A percentile compares a stretch with the other conserved stretches of the same genome.
phyloP scores from a whole-genome alignment of 2,797 vertebrate genomes.

The Dermochelys coriacea region DNA sequence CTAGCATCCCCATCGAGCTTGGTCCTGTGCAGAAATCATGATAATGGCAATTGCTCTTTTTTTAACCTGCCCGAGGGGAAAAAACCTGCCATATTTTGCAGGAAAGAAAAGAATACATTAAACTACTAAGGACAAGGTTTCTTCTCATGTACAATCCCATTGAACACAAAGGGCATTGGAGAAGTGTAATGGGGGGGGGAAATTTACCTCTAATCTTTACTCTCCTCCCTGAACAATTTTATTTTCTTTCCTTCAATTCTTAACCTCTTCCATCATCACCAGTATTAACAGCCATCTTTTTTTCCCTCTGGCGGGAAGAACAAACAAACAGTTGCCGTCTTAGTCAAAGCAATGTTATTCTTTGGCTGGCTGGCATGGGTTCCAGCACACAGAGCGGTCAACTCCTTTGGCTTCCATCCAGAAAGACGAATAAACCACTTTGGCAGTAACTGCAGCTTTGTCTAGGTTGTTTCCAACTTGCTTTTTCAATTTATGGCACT shows the following conservation, averaged over 20 bases:
- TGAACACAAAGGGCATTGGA: neutral
- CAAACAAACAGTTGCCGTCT: conserved; percentile 75
- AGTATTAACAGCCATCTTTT: conserved; percentile 50
- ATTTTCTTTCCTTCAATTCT: conserved; percentile 1
- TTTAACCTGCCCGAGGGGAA: neutral
- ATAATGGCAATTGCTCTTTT: neutral
- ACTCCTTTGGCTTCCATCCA: conserved; percentile 62
- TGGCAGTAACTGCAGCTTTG: conserved; percentile 28
- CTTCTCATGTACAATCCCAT: neutral
- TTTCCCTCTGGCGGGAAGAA: conserved; percentile 37
- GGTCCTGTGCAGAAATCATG: neutral
- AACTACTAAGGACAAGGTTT: neutral
- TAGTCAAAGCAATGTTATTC: conserved; percentile 69
- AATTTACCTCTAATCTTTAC: conserved; percentile 23
- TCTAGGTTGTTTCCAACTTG: conserved; percentile 54
- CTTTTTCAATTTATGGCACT: conserved; percentile 41
- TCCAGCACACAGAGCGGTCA: conserved; percentile 60
- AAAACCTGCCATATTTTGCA: neutral
- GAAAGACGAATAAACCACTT: conserved; percentile 49
- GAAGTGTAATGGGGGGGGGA: conserved; percentile 32
- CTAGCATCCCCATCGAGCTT: neutral
- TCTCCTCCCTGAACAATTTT: conserved; percentile 23
- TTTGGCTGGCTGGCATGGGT: conserved; percentile 62
- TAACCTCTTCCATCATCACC: conserved; percentile 63
- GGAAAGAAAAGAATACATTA: neutral